phyloP scores from a whole-genome alignment of 1,140 invertebrate genomes.

The Steinernema feltiae region DNA sequence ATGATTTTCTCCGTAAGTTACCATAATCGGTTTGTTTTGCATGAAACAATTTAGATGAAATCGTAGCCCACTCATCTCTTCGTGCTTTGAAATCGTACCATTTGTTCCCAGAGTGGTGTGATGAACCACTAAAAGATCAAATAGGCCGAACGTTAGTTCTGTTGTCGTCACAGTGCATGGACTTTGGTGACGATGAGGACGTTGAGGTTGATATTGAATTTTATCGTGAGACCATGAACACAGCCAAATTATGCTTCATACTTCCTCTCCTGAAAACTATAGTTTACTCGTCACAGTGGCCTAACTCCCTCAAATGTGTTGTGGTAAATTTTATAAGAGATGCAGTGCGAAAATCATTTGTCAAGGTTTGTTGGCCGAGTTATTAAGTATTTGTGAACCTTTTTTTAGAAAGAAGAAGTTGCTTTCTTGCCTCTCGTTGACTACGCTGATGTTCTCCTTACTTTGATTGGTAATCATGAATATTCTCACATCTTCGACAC shows the following conservation, averaged over 20 bases:
- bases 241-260: slow-evolving; percentile 8
- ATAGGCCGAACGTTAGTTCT: slow-evolving; percentile 65
- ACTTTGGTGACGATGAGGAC: slow-evolving; percentile 28
- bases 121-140: slow-evolving; percentile 66
- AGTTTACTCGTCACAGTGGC: background rate
- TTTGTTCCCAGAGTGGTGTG: slow-evolving; percentile 72
- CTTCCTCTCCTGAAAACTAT: background rate
- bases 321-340: background rate
- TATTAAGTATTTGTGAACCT: background rate
- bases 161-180: slow-evolving; percentile 60
- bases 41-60: slow-evolving; percentile 58
- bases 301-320: background rate
- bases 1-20: slow-evolving; percentile 49
- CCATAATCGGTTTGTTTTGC: background rate
- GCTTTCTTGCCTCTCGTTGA: background rate
- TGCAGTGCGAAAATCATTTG: background rate
- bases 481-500: background rate
- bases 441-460: background rate
- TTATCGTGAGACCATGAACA: slow-evolving; percentile 25
- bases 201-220: slow-evolving; percentile 21
- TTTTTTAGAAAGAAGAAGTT: background rate
- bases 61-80: slow-evolving; percentile 68
- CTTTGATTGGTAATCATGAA: background rate
- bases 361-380: background rate
- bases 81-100: slow-evolving; percentile 72